Conservation (phyloP, 2,113 vertebrate species). For the Aepyceros melampus region DNA sequence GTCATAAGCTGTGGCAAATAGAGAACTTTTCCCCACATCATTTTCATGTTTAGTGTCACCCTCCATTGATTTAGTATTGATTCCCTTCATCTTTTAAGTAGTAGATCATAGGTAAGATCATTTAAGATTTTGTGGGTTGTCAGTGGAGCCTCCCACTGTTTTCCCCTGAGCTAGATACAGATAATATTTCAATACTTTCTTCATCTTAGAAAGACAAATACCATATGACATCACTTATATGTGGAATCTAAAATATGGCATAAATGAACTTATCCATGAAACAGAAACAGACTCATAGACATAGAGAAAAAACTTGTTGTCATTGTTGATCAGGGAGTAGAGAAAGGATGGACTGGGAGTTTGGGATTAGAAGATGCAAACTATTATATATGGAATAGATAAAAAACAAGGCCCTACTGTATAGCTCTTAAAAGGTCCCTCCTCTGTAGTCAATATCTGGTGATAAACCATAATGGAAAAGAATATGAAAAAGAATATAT, state of each 20-base stretch:
- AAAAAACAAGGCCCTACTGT: not conserved
- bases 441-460: not conserved
- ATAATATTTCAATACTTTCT: not conserved
- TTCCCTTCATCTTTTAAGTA: constrained; percentile 31
- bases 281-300: not conserved
- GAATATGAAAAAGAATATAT: not conserved
- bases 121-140: constrained; percentile 59
- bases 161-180: constrained; percentile 42
- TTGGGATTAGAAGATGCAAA: not conserved
- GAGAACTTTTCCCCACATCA: not conserved
- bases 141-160: constrained; percentile 34
- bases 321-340: not conserved
- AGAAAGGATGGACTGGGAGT: not conserved
- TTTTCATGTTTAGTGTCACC: not conserved
- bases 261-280: not conserved
- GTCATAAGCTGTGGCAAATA: constrained; percentile 6
- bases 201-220: not conserved
- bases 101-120: constrained; percentile 39
- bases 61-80: not conserved
- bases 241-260: not conserved
- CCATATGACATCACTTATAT: not conserved
- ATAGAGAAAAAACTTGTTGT: not conserved
- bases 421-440: not conserved
- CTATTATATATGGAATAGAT: not conserved
- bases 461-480: not conserved